Conservation (phyloP, 2,888 invertebrate species). For the Pristionchus fissidentatus region DNA sequence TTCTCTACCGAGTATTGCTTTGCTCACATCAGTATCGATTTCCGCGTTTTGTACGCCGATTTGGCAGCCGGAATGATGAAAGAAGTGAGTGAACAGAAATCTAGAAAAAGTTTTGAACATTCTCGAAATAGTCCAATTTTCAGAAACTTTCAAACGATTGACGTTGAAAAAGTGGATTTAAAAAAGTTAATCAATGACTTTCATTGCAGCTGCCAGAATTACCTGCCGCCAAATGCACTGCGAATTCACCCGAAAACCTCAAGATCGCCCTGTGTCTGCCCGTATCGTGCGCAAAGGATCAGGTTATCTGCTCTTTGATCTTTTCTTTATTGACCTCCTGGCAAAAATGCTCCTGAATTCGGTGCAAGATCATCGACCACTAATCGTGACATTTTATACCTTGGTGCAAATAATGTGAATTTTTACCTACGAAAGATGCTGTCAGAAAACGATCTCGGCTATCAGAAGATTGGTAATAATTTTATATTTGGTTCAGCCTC, state of each 20-base stretch:
- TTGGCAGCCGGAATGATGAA: neutral
- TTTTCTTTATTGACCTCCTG: neutral
- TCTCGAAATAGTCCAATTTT: no score
- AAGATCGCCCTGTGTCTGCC: conserved; percentile 10
- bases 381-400: no score
- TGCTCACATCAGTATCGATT: conserved; percentile 33
- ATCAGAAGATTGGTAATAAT: no score
- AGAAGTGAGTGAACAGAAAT: no score
- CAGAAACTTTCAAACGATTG: no score
- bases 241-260: conserved; percentile 7
- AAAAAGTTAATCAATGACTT: neutral
- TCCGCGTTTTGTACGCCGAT: neutral
- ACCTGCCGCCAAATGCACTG: neutral
- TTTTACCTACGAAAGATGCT: no score
- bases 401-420: no score
- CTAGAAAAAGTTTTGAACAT: no score
- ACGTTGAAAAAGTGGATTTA: neutral
- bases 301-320: conserved; percentile 12
- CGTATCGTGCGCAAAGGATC: conserved; percentile 9
- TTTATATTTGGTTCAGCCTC: neutral
- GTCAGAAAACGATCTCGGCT: no score
- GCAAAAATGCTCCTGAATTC: no score
- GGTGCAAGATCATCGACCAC: no score
- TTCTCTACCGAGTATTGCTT: conserved; percentile 31
- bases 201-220: conserved; percentile 8